Percentiles rank a stretch among this genome's conserved stretches.
Conservation (phyloP, 2,113 vertebrate genomes). For the Strix uralensis region DNA sequence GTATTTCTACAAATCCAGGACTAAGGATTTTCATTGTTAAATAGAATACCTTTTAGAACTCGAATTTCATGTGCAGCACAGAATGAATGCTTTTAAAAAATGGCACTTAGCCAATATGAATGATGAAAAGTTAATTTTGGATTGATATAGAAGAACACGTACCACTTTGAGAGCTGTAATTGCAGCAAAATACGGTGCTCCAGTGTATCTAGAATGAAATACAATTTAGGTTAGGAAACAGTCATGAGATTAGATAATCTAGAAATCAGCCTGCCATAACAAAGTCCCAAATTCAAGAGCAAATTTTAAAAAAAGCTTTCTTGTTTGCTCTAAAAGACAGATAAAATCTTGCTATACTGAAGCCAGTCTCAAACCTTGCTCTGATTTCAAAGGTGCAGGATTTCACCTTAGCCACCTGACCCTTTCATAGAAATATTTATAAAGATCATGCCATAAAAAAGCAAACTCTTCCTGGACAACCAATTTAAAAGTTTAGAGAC, state of each 20-base stretch:
- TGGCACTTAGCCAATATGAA: background rate
- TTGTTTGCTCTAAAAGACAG: background rate
- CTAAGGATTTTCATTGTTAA: background rate
- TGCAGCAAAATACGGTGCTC: slow-evolving; percentile 96
- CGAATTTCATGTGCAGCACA: background rate
- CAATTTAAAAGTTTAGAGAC: background rate
- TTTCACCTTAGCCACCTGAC: background rate
- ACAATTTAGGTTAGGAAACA: background rate
- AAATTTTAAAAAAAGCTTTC: background rate
- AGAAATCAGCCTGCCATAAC: background rate
- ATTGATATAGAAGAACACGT: slow-evolving; percentile 41
- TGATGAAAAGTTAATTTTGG: background rate
- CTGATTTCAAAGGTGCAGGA: background rate
- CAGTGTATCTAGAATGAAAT: slow-evolving; percentile 85
- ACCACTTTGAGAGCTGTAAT: slow-evolving; percentile 97
- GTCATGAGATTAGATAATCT: background rate
- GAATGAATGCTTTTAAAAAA: background rate
- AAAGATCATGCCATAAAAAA: background rate
- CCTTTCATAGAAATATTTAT: background rate
- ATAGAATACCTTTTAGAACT: background rate
- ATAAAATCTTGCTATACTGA: background rate
- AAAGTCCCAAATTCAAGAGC: background rate
- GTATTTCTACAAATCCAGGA: background rate
- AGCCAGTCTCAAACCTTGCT: background rate
- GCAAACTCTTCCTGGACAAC: background rate